Evolutionary conservation across 2,888 invertebrate species (phyloP).

Genomic region (Chalcosyrphus nemorum): DNA sequence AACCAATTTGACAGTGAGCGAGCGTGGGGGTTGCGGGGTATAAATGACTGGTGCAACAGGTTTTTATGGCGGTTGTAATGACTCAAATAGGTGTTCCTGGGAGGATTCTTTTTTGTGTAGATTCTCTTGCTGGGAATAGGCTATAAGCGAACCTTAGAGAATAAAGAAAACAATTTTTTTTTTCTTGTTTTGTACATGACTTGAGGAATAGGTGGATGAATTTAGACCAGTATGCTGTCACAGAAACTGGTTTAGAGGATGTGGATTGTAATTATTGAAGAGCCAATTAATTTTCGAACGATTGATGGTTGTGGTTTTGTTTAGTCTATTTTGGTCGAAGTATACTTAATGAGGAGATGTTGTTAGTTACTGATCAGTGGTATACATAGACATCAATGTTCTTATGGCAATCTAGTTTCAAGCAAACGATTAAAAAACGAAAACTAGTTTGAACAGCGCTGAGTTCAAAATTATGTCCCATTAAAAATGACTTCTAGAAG

Average conservation of each 20-base stretch:
- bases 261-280: background rate
- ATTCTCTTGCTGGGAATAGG: background rate
- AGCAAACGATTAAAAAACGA: no score
- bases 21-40: slow-evolving; percentile 16
- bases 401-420: no score
- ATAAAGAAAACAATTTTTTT: background rate
- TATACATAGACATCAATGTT: no score
- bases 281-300: background rate
- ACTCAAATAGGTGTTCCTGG: slow-evolving; percentile 16
- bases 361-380: no score
- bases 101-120: background rate
- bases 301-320: background rate
- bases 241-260: background rate
- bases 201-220: background rate
- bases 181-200: no score
- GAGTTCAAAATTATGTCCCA: no score
- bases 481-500: no score
- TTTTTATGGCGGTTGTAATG: slow-evolving; percentile 1
- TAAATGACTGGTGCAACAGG: slow-evolving; percentile 57
- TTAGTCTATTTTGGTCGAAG: background rate
- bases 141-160: background rate
- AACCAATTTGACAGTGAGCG: slow-evolving; percentile 45
- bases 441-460: no score
- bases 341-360: background rate
- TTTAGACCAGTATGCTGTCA: background rate